Evolutionary conservation across 2,888 invertebrate species (phyloP).

Genomic region (Coronaproctus castanopsis): DNA sequence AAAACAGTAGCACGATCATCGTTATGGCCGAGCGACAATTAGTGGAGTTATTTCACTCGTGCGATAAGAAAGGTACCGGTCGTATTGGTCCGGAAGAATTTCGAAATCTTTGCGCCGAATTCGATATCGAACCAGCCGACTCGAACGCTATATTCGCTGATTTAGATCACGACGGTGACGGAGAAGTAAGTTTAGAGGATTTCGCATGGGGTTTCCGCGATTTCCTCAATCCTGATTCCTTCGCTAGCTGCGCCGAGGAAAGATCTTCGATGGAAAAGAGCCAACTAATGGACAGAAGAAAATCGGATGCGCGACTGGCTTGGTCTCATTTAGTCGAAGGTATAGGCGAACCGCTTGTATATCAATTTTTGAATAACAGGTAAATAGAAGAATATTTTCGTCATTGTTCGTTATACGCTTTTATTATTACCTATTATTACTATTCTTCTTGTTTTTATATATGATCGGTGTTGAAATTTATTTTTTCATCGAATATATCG

Average conservation of each 20-base stretch:
- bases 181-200: conserved; percentile 31
- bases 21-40: conserved; percentile 20
- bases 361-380: conserved; percentile 23
- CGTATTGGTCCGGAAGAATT: conserved; percentile 30
- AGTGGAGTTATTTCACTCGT: conserved; percentile 28
- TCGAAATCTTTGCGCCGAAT: conserved; percentile 29
- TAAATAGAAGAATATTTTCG: conserved; percentile 6
- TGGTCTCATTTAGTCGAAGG: conserved; percentile 25
- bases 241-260: neutral
- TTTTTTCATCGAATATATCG: no score
- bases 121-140: conserved; percentile 27
- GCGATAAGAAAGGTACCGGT: conserved; percentile 28
- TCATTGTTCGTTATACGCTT: neutral
- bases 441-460: no score
- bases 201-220: conserved; percentile 31
- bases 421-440: no score
- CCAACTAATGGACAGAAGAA: conserved; percentile 21
- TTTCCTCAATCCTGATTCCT: conserved; percentile 23
- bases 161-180: conserved; percentile 33
- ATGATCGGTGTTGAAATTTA: no score
- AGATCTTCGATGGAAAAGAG: neutral
- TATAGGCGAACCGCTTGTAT: conserved; percentile 23
- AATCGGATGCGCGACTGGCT: conserved; percentile 22
- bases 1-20: no score
- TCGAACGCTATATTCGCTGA: conserved; percentile 30